Base-by-base conservation (phyloP, 1,140 invertebrate genomes). In the Papilio dardanus region DNA sequence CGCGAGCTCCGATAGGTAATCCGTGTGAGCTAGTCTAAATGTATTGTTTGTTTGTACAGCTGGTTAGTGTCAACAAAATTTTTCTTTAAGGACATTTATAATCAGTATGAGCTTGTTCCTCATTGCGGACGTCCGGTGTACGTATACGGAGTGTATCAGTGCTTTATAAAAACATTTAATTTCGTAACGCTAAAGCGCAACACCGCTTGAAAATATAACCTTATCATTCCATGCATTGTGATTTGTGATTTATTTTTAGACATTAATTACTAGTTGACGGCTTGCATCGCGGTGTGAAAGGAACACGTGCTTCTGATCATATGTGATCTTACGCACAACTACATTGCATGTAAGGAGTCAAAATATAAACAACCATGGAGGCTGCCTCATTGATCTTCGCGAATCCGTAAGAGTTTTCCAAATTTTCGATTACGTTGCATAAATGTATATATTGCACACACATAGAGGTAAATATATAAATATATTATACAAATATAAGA, bases 1-100 rank as follows among this genome's bases (percentile, higher is more conserved):
- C 71, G 97, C 96, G 75, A 97, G 96, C 92, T 97, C 96, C 35
- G 96, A 97, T 91, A 97, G 96, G 96, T 97, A 95, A 92, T 87
- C 74, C 83, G 83, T 83, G 85, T 85, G 83, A 84, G 85, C 77
- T 90, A 90, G 90, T 81, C 85, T 87, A 86, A 80, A 78, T 77
- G 10, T 83, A 83, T 83, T 90, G 86, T 90, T 90, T 90, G 83
- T 89, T 87, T 89, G 84, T 79, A 87, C 90, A 92, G 90, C 91
- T 92, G 89, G 86, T 83, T 85, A 76, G 77, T 86, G 86, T 91
- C 87, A 89, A 88, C 82, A 88, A 86, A 85, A 86, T 83, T 80
- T 88, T 75, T 76, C 76, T 71, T 82, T 74, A 75, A 77, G 74
- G 81, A 80, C 76, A 79, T 77, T 83, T 71, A 77, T 86, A 82